These are phyloP conservation scores for Crossoptilon crossoptilon DNA, from an alignment of 2,797 vertebrate species.

Conservation along the genomic window DNA sequence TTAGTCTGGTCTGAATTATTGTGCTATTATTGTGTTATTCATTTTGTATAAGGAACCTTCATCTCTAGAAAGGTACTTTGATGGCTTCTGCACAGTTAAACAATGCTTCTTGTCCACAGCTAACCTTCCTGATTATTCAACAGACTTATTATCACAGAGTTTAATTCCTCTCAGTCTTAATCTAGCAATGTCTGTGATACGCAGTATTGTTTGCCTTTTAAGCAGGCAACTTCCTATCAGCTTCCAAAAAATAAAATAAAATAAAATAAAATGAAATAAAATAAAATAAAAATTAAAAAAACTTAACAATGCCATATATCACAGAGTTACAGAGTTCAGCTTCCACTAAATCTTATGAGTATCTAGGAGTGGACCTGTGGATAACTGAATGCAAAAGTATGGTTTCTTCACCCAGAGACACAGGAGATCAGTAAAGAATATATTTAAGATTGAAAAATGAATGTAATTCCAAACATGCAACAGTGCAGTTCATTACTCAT, in stretches of 20 bases:
- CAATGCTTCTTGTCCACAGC: background rate
- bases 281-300: too few species aligned
- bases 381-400: background rate
- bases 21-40: background rate
- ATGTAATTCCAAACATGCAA: background rate
- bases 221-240: background rate
- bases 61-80: background rate
- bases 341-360: background rate
- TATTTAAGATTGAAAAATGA: background rate
- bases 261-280: background rate
- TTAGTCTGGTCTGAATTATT: background rate
- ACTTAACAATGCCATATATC: background rate
- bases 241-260: background rate
- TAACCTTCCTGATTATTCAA: background rate
- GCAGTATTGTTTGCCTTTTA: background rate
- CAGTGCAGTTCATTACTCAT: background rate
- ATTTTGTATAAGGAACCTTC: background rate
- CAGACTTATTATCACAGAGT: background rate
- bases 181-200: background rate
- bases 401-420: background rate
- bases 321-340: background rate
- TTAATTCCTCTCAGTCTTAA: background rate
- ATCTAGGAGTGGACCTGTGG: background rate
- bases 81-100: background rate
- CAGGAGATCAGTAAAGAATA: background rate